Conservation (phyloP, 2,797 vertebrate species). For the Tachyglossus aculeatus region DNA sequence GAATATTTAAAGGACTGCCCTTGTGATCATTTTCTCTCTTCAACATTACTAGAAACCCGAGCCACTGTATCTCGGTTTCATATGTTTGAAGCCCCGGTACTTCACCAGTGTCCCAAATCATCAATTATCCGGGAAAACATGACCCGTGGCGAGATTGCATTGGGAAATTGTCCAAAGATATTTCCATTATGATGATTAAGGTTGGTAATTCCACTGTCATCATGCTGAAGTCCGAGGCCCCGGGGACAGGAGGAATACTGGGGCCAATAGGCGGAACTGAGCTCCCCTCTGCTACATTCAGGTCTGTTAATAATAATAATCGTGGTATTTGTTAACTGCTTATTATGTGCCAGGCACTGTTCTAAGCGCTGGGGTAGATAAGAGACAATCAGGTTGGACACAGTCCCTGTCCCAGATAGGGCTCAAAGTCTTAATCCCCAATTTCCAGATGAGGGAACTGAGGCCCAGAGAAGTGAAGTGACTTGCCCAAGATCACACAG, state of each 20-base stretch:
- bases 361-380: too few species aligned
- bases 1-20: slow-evolving; percentile 15
- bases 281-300: background rate
- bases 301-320: too few species aligned
- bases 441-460: too few species aligned
- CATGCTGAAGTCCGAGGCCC: background rate
- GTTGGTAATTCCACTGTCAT: background rate
- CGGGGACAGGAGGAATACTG: background rate
- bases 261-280: slow-evolving; percentile 54
- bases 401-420: too few species aligned
- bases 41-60: background rate
- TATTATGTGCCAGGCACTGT: too few species aligned
- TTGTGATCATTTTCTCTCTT: slow-evolving; percentile 38
- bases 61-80: background rate
- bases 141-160: background rate
- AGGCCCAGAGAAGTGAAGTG: too few species aligned
- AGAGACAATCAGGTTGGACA: too few species aligned
- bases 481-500: too few species aligned
- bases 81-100: background rate
- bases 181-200: fast-evolving
- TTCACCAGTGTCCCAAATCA: background rate
- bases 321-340: too few species aligned
- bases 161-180: background rate
- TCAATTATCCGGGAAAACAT: background rate
- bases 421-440: too few species aligned